Evolutionary conservation across 2,113 vertebrate genomes (phyloP).

Genomic region (Suncus etruscus): DNA sequence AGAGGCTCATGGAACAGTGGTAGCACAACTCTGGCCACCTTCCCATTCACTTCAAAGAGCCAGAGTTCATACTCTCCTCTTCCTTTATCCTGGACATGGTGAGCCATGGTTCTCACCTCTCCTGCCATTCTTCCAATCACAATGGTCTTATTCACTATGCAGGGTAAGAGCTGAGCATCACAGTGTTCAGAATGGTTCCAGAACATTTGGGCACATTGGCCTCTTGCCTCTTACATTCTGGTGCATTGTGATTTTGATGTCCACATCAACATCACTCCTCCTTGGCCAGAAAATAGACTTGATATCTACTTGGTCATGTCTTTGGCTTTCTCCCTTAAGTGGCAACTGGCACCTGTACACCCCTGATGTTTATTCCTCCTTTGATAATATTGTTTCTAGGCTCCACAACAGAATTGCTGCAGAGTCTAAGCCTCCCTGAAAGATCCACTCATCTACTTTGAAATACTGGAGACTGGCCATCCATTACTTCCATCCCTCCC

Average conservation of each 20-base stretch:
- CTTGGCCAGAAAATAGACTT: neutral
- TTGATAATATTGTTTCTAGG: neutral
- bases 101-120: neutral
- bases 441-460: neutral
- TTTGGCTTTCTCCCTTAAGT: neutral
- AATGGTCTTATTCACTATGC: neutral
- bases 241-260: neutral
- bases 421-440: neutral
- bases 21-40: neutral
- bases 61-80: neutral
- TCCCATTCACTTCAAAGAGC: neutral
- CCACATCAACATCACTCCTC: neutral
- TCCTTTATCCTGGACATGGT: neutral
- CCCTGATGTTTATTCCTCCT: neutral
- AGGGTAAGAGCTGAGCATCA: neutral
- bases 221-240: neutral
- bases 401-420: neutral
- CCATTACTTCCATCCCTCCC: neutral
- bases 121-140: neutral
- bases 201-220: neutral
- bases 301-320: neutral
- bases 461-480: neutral
- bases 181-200: neutral
- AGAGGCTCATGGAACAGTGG: neutral
- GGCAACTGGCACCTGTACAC: neutral